Base-by-base conservation (phyloP, 2,888 invertebrate species). In the Eremobia ochroleuca region DNA sequence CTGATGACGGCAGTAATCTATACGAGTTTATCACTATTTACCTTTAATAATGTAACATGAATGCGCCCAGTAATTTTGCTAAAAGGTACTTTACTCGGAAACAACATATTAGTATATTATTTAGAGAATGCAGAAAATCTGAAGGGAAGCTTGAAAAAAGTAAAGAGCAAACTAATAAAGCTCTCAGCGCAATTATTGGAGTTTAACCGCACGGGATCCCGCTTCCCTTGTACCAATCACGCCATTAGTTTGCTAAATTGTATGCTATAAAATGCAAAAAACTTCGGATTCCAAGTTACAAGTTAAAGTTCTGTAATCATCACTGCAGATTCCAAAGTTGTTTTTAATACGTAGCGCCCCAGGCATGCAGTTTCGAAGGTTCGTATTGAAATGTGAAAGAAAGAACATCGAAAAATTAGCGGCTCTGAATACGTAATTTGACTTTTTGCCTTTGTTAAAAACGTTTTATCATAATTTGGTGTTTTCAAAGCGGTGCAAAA, bases 251-350 rank as follows among this genome's bases (percentile, higher is more conserved):
- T 82, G 90, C 91, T 92, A 95, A 95, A 95, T 94, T 94, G 93
- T 93, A 92, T 84, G 91, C 86, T 93, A 93, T 95, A 94, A 93
- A 93, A 94, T 93, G 93, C 92, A 94, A 94, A 95, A 95, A 94
- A 89, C 81, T 61, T 88, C 78, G 88, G 89, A 93, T 92, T 93
- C 92, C 75, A 80, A 81, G 64, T 87, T 87, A 87, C 78, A 88
- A 85, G 86, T 87, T 88, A 85, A 88, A 86, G 82, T 91, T 85
- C 79, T 86, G 82, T 87, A 87, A 90, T 90, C 86, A 89, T 82
- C 73, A 71, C 83, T 82, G 82, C 77, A 83, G 73, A 86, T 88
- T 87, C 77, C 79, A 79, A 88, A 83, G 77, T 90, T 80, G 84
- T 86, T 87, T 90, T 87, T 86, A 90, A 87, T 83, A 78, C 78